phyloP scores from a whole-genome alignment of 2,888 invertebrate species.

The Plebejus argus region DNA sequence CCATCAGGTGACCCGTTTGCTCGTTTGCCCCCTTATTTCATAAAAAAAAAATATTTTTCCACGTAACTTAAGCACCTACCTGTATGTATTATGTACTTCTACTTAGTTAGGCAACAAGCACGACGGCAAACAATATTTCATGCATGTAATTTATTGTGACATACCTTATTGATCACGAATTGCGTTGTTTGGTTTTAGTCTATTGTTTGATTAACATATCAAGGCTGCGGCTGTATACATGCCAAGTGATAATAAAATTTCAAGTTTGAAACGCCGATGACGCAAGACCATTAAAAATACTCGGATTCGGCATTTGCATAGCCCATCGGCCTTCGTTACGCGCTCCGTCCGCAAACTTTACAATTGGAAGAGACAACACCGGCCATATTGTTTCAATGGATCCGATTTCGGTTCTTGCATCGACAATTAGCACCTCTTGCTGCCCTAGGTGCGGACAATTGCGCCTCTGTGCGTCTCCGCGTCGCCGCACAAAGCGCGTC shows the following conservation, averaged over 20 bases:
- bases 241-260: conserved; percentile 80
- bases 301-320: conserved; percentile 79
- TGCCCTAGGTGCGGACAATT: conserved; percentile 52
- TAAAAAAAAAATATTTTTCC: too few species aligned
- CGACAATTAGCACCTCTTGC: conserved; percentile 77
- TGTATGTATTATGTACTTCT: not conserved
- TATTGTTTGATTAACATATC: conserved; percentile 80
- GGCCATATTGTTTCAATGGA: conserved; percentile 78
- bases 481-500: conserved; percentile 59
- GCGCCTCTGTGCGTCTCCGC: conserved; percentile 46
- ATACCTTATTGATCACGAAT: conserved; percentile 70
- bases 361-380: conserved; percentile 77
- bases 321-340: conserved; percentile 77
- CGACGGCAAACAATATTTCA: conserved; percentile 57
- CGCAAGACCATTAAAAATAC: conserved; percentile 80
- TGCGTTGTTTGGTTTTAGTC: conserved; percentile 73
- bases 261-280: conserved; percentile 79
- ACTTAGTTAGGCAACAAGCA: conserved; percentile 36
- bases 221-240: conserved; percentile 77
- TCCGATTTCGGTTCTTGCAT: conserved; percentile 79
- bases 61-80: conserved; percentile 14
- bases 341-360: conserved; percentile 78
- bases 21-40: too few species aligned
- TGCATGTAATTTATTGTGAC: conserved; percentile 59
- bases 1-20: too few species aligned